Base-by-base conservation (phyloP, 2,113 vertebrate species). In the Lonchura striata region DNA sequence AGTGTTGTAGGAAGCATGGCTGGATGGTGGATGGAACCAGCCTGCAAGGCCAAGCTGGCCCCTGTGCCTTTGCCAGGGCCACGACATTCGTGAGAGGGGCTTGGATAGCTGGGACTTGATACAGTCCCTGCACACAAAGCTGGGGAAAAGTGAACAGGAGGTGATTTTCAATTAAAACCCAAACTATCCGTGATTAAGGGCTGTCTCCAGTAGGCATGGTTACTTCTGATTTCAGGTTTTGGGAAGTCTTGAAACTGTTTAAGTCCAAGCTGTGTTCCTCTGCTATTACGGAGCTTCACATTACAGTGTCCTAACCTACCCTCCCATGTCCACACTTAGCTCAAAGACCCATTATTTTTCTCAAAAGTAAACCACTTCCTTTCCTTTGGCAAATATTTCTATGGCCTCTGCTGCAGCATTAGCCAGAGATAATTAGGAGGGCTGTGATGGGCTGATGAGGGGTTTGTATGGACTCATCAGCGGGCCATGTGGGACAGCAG, bases 31-130 rank as follows among this genome's bases (percentile, higher is more conserved):
- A 7, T 30, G 14, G 37, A 74, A 16, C 28, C 28, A 16, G 20
- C 22, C 72, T n/a, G 35, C 0, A 7, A 44, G 65, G 70, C 19
- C 11, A 53, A 42, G 49, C 80, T 70, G 35, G 37, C 5, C n/a
- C 31, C 57, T 22, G n/a, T 44, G 13, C 31, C 74, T 46, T 37
- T 17, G 10, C 39, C 44, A 54, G 74, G 70, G 41, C 42, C 30
- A 24, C 0, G 0, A 20, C 5, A 4, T 23, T 39, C 0, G 0
- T 68, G 56, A 65, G 79, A 33, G 60, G 66, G 39, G 7, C 50
- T 85, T 56, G 57, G 39, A 2, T 15, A 69, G 59, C 44, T 35
- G 49, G 35, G 59, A 54, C 35, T 44, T 39, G 33, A 21, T 35
- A 15, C 0, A 0, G 46, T 49, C 57, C 37, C 46, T 50, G 28